Base-by-base conservation (phyloP, 2,888 invertebrate genomes). In the Conchocele bisecta region DNA sequence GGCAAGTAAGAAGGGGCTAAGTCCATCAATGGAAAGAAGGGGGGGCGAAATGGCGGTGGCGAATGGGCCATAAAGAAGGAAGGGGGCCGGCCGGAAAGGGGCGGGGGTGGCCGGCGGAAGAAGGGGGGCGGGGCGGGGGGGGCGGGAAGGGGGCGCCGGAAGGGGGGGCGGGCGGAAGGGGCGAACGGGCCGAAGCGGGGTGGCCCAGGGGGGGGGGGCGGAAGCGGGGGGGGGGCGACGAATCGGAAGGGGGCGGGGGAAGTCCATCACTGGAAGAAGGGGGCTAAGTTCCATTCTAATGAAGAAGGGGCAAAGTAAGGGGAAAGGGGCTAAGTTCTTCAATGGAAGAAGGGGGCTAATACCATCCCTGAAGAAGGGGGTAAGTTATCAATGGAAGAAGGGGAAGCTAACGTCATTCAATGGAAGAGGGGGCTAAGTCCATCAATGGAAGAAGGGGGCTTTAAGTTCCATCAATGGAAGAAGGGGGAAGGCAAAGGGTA, bases 291-390 rank as follows among this genome's bases (percentile, higher is more conserved):
- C 13, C 13, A 15, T 13, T 11, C 13, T 11, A 37, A 15, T 11
- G 37, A 37, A 15, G 37, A 15, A 37, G 37, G 37, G 37, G 15
- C 13, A 15, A 15, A 37, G 37, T 11, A 15, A 37, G 37, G 37
- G 37, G 15, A 15, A 15, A 15, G 15, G 37, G 37, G 37, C 11
- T 11, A 15, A 15, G 15, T 11, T 11, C 13, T 13, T 11, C 13
- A 15, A 37, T 11, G 37, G 37, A 37, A 15, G 37, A 15, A 37
- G 37, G 37, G 37, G 15, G 37, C 13, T n/a, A n/a, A n/a, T n/a
- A n/a, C n/a, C n/a, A n/a, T n/a, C n/a, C n/a, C n/a, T n/a, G 37
- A 37, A 4, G 48, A 39, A 50, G 50, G 33, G 33, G 26, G 50
- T 28, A 37, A 35, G 60, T 20, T 31, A 50, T 33, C 33, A 35